These are phyloP conservation scores for Suricata suricatta DNA, from an alignment of 2,113 vertebrate genomes.

Conservation along the genomic window DNA sequence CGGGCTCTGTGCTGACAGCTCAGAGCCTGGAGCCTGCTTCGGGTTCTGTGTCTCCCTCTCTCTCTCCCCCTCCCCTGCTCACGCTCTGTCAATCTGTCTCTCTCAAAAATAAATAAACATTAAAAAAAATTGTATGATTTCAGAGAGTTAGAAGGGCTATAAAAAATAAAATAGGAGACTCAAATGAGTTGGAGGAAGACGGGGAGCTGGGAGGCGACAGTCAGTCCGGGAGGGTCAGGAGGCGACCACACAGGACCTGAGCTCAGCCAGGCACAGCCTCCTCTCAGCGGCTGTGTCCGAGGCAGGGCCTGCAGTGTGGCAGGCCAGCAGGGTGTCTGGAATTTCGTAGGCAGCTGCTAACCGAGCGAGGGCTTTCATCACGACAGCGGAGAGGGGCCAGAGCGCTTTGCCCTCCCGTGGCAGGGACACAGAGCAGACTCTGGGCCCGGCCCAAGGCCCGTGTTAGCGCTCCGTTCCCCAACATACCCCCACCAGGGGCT, in stretches of 20 bases:
- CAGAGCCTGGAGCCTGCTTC: too few relatives aligned
- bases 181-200: not conserved
- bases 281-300: fast-evolving
- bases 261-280: fast-evolving
- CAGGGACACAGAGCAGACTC: not conserved
- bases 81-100: too few relatives aligned
- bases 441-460: fast-evolving
- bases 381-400: not conserved
- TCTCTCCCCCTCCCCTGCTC: too few relatives aligned
- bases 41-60: too few relatives aligned
- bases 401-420: fast-evolving
- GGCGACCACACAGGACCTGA: not conserved
- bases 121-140: not conserved
- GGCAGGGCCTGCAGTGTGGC: not conserved
- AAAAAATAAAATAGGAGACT: not conserved
- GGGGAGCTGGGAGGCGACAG: fast-evolving
- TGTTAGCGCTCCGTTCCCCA: not conserved
- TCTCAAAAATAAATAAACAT: too few relatives aligned
- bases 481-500: not conserved
- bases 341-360: fast-evolving
- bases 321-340: not conserved
- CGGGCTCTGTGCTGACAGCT: too few relatives aligned
- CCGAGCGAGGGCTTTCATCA: fast-evolving
- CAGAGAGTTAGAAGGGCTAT: not conserved
- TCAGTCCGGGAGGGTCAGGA: not conserved